These are phyloP conservation scores for Atherix ibis DNA, from an alignment of 2,888 invertebrate species.

Conservation along the genomic window DNA sequence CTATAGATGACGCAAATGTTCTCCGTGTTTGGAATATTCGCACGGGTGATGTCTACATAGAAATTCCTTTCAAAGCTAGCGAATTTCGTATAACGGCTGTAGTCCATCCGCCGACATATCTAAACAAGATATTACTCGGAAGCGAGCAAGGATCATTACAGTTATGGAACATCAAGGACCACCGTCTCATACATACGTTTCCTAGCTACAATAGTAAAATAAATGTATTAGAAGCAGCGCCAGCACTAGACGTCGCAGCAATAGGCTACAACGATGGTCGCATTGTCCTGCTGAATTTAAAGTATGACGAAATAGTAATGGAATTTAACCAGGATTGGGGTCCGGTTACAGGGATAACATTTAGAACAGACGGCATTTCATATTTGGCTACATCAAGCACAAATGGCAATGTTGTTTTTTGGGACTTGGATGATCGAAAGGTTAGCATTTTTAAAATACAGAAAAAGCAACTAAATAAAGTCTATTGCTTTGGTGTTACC, in stretches of 20 bases:
- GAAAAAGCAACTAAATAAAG: not conserved
- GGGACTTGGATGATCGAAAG: slow-evolving; percentile 76
- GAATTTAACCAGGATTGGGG: slow-evolving; percentile 89
- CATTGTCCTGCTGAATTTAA: slow-evolving; percentile 76
- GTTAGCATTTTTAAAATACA: too few relatives aligned
- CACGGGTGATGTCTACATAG: slow-evolving; percentile 49
- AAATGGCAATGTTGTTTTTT: slow-evolving; percentile 77
- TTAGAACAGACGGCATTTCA: slow-evolving; percentile 71
- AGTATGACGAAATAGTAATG: slow-evolving; percentile 66
- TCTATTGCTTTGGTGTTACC: slow-evolving; percentile 1
- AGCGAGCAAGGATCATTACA: slow-evolving; percentile 72
- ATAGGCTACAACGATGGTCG: slow-evolving; percentile 69
- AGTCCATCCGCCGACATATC: slow-evolving; percentile 86
- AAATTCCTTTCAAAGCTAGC: slow-evolving; percentile 47
- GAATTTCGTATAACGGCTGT: slow-evolving; percentile 66
- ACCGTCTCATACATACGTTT: slow-evolving; percentile 62
- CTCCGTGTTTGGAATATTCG: slow-evolving; percentile 77
- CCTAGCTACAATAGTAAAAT: slow-evolving; percentile 55
- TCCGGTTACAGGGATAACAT: slow-evolving; percentile 64
- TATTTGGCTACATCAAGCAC: slow-evolving; percentile 74
- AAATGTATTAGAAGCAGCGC: slow-evolving; percentile 67
- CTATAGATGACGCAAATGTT: slow-evolving; percentile 61
- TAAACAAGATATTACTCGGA: slow-evolving; percentile 84
- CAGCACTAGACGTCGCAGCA: slow-evolving; percentile 83
- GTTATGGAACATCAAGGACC: slow-evolving; percentile 76